Evolutionary conservation across 2,113 vertebrate genomes (phyloP).

Genomic region (Sciurus niger): DNA sequence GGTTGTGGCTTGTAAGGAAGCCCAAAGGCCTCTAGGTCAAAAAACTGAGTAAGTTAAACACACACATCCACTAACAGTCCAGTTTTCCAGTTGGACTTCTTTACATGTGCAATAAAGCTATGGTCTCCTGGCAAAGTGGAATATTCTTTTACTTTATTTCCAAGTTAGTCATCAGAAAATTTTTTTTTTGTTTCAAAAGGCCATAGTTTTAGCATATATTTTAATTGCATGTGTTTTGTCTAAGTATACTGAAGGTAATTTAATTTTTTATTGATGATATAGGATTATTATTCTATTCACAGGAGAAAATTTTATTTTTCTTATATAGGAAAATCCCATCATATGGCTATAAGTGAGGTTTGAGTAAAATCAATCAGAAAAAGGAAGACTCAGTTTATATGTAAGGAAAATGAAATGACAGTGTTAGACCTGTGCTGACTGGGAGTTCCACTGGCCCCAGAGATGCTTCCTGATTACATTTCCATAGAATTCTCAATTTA

Average conservation of each 20-base stretch:
- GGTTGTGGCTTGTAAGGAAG: neutral
- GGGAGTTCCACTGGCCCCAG: neutral
- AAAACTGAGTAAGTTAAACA: neutral
- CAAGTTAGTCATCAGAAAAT: neutral
- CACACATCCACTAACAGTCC: neutral
- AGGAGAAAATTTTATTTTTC: conserved; percentile 36
- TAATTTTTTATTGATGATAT: conserved; percentile 19
- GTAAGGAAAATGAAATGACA: neutral
- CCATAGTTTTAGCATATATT: conserved; percentile 54
- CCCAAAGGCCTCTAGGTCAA: neutral
- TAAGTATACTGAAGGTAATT: neutral
- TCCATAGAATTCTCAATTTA: neutral
- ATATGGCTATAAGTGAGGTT: neutral
- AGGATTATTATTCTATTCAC: neutral
- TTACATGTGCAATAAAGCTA: neutral
- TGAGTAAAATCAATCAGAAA: neutral
- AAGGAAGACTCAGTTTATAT: neutral
- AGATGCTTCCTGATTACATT: neutral
- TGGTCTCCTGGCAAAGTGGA: neutral
- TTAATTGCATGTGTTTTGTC: neutral
- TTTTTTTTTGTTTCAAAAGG: conserved; percentile 10
- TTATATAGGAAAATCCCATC: neutral
- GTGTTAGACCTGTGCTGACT: neutral
- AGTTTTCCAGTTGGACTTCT: neutral
- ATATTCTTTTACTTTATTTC: neutral